Percentiles rank a stretch among this genome's conserved stretches.
Conservation (phyloP, 64 coral and sea anemone genomes). For the Catalaphyllia jardinei region DNA sequence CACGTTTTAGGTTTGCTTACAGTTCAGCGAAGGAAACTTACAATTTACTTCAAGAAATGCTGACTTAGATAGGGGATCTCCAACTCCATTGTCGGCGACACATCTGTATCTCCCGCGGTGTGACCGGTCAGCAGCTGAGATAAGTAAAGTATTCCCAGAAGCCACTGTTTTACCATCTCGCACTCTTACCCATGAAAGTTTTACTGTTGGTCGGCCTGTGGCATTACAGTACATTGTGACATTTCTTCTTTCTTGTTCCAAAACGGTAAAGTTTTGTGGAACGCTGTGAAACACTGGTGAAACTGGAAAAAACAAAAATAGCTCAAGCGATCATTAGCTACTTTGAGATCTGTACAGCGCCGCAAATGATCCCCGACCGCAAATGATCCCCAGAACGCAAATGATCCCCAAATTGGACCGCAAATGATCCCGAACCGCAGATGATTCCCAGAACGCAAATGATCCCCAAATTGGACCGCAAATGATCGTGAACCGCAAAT, state of each 20-base stretch:
- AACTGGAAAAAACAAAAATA: constrained; percentile 32
- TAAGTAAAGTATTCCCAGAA: neutral
- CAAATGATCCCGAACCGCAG: too few relatives aligned
- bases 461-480: too few relatives aligned
- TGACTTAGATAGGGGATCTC: constrained; percentile 13
- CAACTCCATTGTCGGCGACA: constrained; percentile 63
- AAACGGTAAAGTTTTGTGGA: constrained; percentile 26
- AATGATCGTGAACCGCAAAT: too few relatives aligned
- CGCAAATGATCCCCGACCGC: too few relatives aligned
- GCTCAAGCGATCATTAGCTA: neutral
- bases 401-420: too few relatives aligned
- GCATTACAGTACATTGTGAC: constrained; percentile 69
- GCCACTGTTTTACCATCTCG: constrained; percentile 6
- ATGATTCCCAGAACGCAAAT: too few relatives aligned
- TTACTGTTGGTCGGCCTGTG: constrained; percentile 50
- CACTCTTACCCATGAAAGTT: constrained; percentile 53
- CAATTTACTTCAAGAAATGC: constrained; percentile 49
- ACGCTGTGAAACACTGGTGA: constrained; percentile 20
- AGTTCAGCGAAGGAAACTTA: constrained; percentile 31
- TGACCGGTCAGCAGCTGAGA: constrained; percentile 16
- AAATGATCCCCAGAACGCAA: too few relatives aligned
- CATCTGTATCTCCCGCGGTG: constrained; percentile 63
- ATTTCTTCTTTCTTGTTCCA: neutral
- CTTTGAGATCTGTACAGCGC: too few relatives aligned
- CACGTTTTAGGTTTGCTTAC: too few relatives aligned